phyloP scores from a whole-genome alignment of 2,113 vertebrate species.

The Eurypyga helias region DNA sequence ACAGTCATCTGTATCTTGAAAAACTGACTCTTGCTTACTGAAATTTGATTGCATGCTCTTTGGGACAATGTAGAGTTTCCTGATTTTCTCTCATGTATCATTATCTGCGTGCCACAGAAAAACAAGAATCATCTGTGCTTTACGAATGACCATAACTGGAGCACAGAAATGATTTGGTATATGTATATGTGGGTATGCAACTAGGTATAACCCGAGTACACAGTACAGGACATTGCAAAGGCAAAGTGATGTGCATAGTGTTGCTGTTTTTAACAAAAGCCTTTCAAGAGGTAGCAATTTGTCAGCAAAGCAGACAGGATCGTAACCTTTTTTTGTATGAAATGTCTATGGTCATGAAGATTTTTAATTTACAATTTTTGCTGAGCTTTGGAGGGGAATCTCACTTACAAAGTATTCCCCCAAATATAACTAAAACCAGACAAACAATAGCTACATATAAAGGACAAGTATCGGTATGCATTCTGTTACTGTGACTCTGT shows the following conservation, averaged over 20 bases:
- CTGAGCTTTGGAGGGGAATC: not conserved
- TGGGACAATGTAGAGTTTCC: not conserved
- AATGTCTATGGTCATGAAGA: not conserved
- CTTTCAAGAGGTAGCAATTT: not conserved
- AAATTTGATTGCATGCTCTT: not conserved
- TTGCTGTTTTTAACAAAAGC: not conserved
- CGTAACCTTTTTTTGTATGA: not conserved
- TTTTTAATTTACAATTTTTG: not conserved
- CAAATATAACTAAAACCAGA: not conserved
- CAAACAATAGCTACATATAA: not conserved
- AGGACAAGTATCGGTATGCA: not conserved
- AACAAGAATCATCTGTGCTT: not conserved
- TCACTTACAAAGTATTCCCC: not conserved
- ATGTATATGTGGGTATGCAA: not conserved
- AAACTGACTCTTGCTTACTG: not conserved
- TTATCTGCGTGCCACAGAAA: not conserved
- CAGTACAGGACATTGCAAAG: not conserved
- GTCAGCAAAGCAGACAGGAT: not conserved
- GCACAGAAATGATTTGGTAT: not conserved
- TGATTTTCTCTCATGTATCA: not conserved
- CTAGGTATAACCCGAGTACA: not conserved
- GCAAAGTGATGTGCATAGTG: not conserved
- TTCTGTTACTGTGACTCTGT: not conserved
- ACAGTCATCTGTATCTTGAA: not conserved
- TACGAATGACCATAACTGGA: not conserved